Conservation (phyloP, 2,888 invertebrate genomes). For the Parochlus steinenii region DNA sequence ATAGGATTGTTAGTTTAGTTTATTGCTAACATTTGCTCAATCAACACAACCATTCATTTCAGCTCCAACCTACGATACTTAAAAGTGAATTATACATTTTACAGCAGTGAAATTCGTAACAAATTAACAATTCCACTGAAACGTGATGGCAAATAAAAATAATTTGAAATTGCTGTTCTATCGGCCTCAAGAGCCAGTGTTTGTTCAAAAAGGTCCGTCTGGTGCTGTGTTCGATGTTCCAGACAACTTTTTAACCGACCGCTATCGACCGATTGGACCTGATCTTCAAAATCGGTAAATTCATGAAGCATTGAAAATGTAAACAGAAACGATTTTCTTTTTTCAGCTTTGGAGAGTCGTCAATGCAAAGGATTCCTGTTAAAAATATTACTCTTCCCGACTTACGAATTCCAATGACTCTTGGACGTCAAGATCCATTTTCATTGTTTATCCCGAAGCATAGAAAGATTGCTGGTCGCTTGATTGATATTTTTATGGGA, state of each 20-base stretch:
- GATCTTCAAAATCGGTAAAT: conserved; percentile 42
- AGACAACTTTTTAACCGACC: conserved; percentile 38
- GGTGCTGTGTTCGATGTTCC: conserved; percentile 45
- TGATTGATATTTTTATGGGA: conserved; percentile 54
- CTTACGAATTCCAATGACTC: conserved; percentile 39
- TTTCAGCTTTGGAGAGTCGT: too few relatives aligned
- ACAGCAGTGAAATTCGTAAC: too few relatives aligned
- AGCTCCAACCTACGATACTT: too few relatives aligned
- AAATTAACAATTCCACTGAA: too few relatives aligned
- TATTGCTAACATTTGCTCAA: too few relatives aligned
- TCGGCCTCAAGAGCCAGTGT: conserved; percentile 58
- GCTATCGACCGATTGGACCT: conserved; percentile 32
- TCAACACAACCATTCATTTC: too few relatives aligned
- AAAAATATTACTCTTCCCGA: conserved; percentile 46
- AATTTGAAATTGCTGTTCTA: conserved; percentile 51
- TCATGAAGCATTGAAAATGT: conserved; percentile 20
- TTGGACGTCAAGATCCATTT: conserved; percentile 47
- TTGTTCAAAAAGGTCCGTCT: conserved; percentile 53
- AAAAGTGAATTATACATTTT: too few relatives aligned
- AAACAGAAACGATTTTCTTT: too few relatives aligned
- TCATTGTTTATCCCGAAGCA: conserved; percentile 56
- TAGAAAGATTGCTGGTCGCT: conserved; percentile 42
- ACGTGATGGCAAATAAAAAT: conserved; percentile 30
- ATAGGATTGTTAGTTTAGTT: too few relatives aligned
- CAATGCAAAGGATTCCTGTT: conserved; percentile 37